phyloP scores from a whole-genome alignment of 2,113 vertebrate genomes.

The Machaerirhynchus nigripectus region DNA sequence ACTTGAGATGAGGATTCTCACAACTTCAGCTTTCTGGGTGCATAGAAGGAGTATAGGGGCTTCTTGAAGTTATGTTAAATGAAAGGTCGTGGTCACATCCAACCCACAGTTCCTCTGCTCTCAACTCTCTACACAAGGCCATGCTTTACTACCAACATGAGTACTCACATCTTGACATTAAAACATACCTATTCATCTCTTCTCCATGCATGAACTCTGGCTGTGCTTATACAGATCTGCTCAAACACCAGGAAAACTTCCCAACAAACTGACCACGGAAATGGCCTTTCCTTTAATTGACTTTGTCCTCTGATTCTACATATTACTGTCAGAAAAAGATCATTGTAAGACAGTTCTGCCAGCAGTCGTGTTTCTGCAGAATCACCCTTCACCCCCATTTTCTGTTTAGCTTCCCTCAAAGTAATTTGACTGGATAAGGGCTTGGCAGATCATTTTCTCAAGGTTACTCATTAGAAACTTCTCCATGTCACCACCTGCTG shows the following conservation, averaged over 20 bases:
- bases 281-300: neutral
- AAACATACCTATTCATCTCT: neutral
- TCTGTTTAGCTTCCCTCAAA: neutral
- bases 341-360: neutral
- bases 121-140: neutral
- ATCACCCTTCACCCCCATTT: neutral
- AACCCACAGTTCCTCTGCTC: neutral
- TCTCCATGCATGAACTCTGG: neutral
- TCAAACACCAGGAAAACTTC: neutral
- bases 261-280: neutral
- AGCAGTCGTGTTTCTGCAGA: neutral
- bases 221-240: neutral
- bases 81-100: neutral
- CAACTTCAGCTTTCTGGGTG: neutral
- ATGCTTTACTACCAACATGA: neutral
- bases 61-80: neutral
- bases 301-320: neutral
- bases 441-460: neutral
- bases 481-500: neutral
- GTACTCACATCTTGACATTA: neutral
- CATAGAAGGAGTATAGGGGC: neutral
- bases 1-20: neutral
- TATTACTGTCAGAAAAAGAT: neutral
- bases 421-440: neutral
- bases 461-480: neutral